A percentile compares a stretch with the other conserved stretches of the same genome.
These are phyloP conservation scores for Xylota segnis DNA, from an alignment of 2,888 invertebrate species.

Conservation along the genomic window DNA sequence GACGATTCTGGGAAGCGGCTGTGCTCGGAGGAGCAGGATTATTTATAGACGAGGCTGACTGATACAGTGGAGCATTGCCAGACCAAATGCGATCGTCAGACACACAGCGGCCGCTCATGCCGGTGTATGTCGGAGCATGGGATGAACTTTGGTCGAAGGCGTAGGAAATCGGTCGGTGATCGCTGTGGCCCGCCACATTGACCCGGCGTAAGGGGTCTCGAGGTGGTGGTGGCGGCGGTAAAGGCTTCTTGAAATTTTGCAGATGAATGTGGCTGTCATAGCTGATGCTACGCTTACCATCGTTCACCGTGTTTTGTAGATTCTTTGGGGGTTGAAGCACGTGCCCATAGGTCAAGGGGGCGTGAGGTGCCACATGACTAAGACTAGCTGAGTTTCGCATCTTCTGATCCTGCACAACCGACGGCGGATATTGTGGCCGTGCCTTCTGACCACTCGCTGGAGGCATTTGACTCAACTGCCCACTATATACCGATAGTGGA, in stretches of 20 bases:
- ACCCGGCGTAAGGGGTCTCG: slow-evolving; percentile 88
- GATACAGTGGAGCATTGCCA: slow-evolving; percentile 81
- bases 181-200: slow-evolving; percentile 82
- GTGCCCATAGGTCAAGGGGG: slow-evolving; percentile 80
- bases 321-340: slow-evolving; percentile 74
- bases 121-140: slow-evolving; percentile 55
- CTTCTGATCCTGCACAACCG: slow-evolving; percentile 62
- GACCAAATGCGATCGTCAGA: slow-evolving; percentile 84
- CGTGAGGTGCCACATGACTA: slow-evolving; percentile 80
- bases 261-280: slow-evolving; percentile 83
- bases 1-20: slow-evolving; percentile 78
- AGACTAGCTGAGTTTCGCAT: slow-evolving; percentile 80
- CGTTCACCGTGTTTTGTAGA: slow-evolving; percentile 81
- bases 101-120: slow-evolving; percentile 82
- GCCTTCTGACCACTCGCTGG: slow-evolving; percentile 9
- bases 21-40: slow-evolving; percentile 71
- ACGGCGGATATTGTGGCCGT: slow-evolving; percentile 64
- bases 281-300: slow-evolving; percentile 83
- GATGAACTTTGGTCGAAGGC: slow-evolving; percentile 84
- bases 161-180: slow-evolving; percentile 85
- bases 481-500: slow-evolving; percentile 84
- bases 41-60: slow-evolving; percentile 82
- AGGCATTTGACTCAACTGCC: slow-evolving; percentile 42
- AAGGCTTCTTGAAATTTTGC: slow-evolving; percentile 82
- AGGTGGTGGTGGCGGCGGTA: slow-evolving; percentile 93